These are phyloP conservation scores for Anoplopoma fimbria DNA, from an alignment of 2,113 vertebrate genomes.

Conservation along the genomic window DNA sequence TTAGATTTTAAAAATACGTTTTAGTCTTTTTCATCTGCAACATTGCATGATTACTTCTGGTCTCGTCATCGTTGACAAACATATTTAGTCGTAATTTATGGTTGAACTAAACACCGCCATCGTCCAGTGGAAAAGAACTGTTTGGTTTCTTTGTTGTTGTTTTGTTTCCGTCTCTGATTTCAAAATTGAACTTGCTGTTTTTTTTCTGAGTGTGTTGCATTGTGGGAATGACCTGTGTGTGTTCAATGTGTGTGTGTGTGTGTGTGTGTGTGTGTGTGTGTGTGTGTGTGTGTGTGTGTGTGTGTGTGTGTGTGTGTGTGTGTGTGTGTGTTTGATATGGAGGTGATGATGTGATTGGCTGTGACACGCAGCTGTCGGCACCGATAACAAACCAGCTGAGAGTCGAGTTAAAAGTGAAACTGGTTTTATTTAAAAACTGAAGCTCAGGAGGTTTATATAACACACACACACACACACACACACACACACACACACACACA, in stretches of 20 bases:
- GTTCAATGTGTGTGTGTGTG: constrained; percentile 11
- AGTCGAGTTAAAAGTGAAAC: constrained; percentile 32
- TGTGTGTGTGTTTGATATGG: too few relatives aligned
- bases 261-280: not conserved
- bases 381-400: constrained; percentile 47
- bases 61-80: too few relatives aligned
- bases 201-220: constrained; percentile 8
- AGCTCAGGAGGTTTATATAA: constrained; percentile 3
- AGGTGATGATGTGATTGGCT: constrained; percentile 33
- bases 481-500: constrained; percentile 1
- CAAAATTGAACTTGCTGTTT: not conserved
- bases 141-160: too few relatives aligned
- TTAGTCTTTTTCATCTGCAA: too few relatives aligned
- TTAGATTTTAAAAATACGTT: too few relatives aligned
- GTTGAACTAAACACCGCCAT: too few relatives aligned
- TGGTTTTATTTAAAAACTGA: constrained; percentile 33
- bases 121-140: too few relatives aligned
- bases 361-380: constrained; percentile 47
- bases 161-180: too few relatives aligned
- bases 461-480: not conserved
- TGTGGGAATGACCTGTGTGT: constrained; percentile 19
- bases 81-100: too few relatives aligned
- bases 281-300: not conserved
- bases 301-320: not conserved
- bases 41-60: too few relatives aligned